These are phyloP conservation scores for Gnatocerus cornutus DNA, from an alignment of 2,888 invertebrate species.

Conservation along the genomic window DNA sequence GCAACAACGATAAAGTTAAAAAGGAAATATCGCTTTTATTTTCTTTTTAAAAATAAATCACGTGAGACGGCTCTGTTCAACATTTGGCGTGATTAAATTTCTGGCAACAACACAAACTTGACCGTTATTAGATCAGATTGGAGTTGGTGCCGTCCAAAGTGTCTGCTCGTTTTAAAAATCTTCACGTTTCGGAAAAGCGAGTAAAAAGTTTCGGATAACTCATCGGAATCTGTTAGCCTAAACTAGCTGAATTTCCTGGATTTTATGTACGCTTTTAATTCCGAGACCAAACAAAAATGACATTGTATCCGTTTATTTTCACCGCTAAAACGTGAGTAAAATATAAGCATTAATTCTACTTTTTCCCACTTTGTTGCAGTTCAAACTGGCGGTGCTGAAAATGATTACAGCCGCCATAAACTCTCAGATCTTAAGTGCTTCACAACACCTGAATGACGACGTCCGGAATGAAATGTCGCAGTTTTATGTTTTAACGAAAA, in stretches of 20 bases:
- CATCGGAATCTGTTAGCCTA: constrained; percentile 10
- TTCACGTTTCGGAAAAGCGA: constrained; percentile 24
- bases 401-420: constrained; percentile 23
- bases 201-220: constrained; percentile 26
- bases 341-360: too few relatives aligned
- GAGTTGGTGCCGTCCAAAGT: constrained; percentile 4
- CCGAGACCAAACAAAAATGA: too few relatives aligned
- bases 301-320: too few relatives aligned
- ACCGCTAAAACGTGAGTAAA: too few relatives aligned
- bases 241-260: neutral
- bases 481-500: constrained; percentile 20
- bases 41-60: constrained; percentile 7
- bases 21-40: too few relatives aligned
- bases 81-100: constrained; percentile 1
- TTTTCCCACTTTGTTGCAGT: constrained; percentile 17
- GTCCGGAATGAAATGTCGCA: constrained; percentile 5
- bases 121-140: constrained; percentile 23
- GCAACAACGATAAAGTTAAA: neutral
- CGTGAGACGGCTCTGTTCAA: neutral
- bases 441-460: constrained; percentile 22
- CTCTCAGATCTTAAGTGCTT: neutral
- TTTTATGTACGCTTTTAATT: too few relatives aligned
- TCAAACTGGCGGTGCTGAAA: constrained; percentile 4
- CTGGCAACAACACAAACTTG: constrained; percentile 19
- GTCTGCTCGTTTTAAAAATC: constrained; percentile 26